Evolutionary conservation across 2,888 invertebrate genomes (phyloP).

Genomic region (Heteromurus nitidus): DNA sequence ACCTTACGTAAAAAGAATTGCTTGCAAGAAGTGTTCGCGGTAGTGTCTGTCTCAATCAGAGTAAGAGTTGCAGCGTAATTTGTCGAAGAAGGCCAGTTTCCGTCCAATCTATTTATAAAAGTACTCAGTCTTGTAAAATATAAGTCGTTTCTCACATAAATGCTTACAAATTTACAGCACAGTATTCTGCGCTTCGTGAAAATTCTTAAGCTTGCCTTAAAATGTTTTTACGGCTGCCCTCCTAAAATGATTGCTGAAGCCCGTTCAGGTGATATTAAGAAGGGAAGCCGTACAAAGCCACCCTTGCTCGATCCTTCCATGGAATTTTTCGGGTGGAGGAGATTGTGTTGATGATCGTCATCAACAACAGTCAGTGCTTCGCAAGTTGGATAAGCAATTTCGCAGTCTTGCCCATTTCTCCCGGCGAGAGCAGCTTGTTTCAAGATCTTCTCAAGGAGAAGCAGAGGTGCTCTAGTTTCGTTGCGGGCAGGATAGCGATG

Average conservation of each 20-base stretch:
- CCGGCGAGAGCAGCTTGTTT: constrained; percentile 58
- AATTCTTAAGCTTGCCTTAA: no score
- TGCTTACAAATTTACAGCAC: no score
- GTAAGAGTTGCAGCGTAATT: no score
- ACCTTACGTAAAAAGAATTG: no score
- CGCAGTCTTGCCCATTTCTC: constrained; percentile 64
- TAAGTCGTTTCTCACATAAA: no score
- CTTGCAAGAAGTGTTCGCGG: no score
- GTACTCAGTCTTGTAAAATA: no score
- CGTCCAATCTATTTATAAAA: no score
- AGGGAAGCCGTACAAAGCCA: constrained; percentile 36
- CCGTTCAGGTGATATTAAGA: constrained; percentile 58
- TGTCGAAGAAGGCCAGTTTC: no score
- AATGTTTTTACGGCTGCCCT: constrained; percentile 11
- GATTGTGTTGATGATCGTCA: neutral
- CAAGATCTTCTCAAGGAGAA: constrained; percentile 50
- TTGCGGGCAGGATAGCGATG: neutral
- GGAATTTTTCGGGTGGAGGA: no score
- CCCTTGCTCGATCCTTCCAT: constrained; percentile 25
- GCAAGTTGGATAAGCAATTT: constrained; percentile 61
- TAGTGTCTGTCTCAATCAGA: no score
- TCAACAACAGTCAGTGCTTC: constrained; percentile 18
- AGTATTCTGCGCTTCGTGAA: no score
- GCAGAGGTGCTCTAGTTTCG: neutral
- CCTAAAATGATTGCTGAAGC: constrained; percentile 56